These are phyloP conservation scores for Drosophila tropicalis DNA, from an alignment of 1,140 invertebrate species.

Conservation along the genomic window DNA sequence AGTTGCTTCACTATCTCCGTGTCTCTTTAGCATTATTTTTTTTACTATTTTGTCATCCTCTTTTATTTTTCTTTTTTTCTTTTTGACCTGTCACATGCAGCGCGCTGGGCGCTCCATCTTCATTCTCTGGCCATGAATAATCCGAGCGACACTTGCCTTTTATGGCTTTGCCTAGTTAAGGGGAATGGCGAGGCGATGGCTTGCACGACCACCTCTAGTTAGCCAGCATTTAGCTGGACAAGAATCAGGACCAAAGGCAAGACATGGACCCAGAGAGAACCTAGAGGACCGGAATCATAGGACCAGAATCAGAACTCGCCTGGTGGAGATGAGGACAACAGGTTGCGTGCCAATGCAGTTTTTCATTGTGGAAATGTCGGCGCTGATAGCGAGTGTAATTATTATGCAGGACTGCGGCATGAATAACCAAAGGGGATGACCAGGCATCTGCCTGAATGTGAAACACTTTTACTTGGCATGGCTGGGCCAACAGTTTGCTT, in stretches of 20 bases:
- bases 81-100: constrained; percentile 43
- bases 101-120: constrained; percentile 56
- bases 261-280: neutral
- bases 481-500: neutral
- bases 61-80: constrained; percentile 1
- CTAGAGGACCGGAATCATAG: neutral
- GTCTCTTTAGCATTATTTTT: constrained; percentile 14
- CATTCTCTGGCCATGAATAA: constrained; percentile 76
- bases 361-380: constrained; percentile 71
- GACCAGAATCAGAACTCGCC: neutral
- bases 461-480: constrained; percentile 16
- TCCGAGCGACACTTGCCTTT: constrained; percentile 78
- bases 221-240: constrained; percentile 43
- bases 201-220: constrained; percentile 35
- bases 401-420: constrained; percentile 63
- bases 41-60: neutral
- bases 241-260: no score
- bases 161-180: constrained; percentile 71
- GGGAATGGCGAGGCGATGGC: constrained; percentile 13
- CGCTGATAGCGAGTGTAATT: constrained; percentile 76
- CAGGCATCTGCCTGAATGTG: no score
- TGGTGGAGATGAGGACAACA: constrained; percentile 54
- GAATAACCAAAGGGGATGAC: constrained; percentile 19
- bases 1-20: constrained; percentile 12
- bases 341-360: constrained; percentile 69